Evolutionary conservation across 2,888 invertebrate species (phyloP).

Genomic region (Leptopilina myrica): DNA sequence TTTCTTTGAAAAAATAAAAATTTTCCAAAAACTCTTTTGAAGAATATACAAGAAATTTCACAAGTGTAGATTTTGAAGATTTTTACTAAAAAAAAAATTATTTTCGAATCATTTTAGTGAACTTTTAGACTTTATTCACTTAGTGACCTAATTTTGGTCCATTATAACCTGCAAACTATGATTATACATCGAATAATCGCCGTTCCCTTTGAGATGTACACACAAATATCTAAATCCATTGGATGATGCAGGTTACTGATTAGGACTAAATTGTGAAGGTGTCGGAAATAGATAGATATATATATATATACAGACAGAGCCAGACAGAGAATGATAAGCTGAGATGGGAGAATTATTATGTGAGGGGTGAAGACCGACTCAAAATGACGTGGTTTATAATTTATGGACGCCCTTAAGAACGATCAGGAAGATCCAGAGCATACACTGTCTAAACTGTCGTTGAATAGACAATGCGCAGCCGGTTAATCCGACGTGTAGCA

Average conservation of each 20-base stretch:
- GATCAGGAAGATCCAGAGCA: constrained; percentile 35
- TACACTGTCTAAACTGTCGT: constrained; percentile 37
- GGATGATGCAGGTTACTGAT: not conserved
- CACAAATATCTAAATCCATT: not conserved
- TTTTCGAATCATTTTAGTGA: too few relatives aligned
- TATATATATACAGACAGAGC: not conserved
- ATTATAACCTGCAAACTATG: too few relatives aligned
- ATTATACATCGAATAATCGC: too few relatives aligned
- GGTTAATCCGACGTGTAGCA: constrained; percentile 40
- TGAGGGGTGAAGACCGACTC: constrained; percentile 10
- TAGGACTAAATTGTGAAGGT: not conserved
- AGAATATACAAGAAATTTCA: too few relatives aligned
- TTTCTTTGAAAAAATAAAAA: too few relatives aligned
- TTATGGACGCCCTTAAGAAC: constrained; percentile 41
- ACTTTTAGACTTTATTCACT: too few relatives aligned
- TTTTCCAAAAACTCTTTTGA: too few relatives aligned
- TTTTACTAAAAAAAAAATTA: too few relatives aligned
- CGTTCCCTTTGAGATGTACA: too few relatives aligned
- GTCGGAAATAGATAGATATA: constrained; percentile 24
- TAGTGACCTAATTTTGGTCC: too few relatives aligned
- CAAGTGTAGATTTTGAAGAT: too few relatives aligned
- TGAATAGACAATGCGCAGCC: constrained; percentile 39
- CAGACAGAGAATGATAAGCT: constrained; percentile 10
- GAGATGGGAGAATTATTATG: not conserved
- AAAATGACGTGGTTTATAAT: constrained; percentile 32